phyloP scores from a whole-genome alignment of 2,888 invertebrate species.

The Gonocerus acuteangulatus region DNA sequence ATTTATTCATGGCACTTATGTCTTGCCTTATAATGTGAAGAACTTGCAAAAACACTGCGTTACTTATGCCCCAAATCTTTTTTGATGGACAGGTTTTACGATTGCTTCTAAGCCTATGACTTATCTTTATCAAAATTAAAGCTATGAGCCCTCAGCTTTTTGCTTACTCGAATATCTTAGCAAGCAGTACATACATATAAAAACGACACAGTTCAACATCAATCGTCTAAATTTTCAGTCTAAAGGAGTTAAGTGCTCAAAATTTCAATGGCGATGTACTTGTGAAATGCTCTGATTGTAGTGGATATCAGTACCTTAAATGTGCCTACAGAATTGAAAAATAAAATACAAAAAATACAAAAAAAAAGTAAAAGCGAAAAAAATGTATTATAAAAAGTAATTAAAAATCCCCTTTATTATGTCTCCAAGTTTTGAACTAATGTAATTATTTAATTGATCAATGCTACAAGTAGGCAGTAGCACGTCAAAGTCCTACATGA shows the following conservation, averaged over 20 bases:
- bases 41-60: too few species aligned
- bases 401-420: conserved; percentile 3
- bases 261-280: too few species aligned
- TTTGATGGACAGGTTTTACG: too few species aligned
- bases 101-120: conserved; percentile 13
- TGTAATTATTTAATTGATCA: conserved; percentile 1
- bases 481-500: conserved; percentile 31
- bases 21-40: too few species aligned
- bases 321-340: neutral
- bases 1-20: too few species aligned
- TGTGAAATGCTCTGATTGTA: too few species aligned
- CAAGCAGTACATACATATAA: neutral
- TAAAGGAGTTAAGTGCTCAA: too few species aligned
- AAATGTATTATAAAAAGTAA: neutral
- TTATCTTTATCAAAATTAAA: conserved; percentile 20
- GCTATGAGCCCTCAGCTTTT: conserved; percentile 19
- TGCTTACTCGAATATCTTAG: conserved; percentile 8
- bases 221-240: too few species aligned
- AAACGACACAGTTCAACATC: too few species aligned
- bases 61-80: too few species aligned
- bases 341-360: neutral
- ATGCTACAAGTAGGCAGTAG: conserved; percentile 30
- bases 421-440: neutral
- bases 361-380: neutral
- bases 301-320: neutral